phyloP scores from a whole-genome alignment of 2,888 invertebrate genomes.

The Gasteruption jaculator region DNA sequence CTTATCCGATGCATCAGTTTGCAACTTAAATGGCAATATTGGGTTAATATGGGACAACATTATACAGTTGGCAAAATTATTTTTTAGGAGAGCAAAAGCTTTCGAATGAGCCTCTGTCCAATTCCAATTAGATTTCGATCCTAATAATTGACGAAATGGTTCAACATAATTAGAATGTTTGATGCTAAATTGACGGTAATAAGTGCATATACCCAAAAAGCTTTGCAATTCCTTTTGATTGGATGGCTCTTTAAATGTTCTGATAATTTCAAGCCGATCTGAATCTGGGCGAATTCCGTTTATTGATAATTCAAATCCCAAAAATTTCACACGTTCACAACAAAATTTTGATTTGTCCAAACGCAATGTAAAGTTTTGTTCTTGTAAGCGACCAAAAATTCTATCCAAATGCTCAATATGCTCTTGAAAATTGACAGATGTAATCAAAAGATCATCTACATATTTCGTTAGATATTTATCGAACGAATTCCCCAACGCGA shows the following conservation, averaged over 20 bases:
- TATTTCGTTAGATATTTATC: slow-evolving; percentile 1
- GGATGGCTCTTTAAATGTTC: slow-evolving; percentile 26
- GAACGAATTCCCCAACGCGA: slow-evolving; percentile 7
- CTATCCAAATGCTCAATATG: too few species aligned
- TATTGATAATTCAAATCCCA: slow-evolving; percentile 19
- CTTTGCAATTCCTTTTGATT: slow-evolving; percentile 29
- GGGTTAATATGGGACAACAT: slow-evolving; percentile 10
- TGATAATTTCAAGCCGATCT: slow-evolving; percentile 25
- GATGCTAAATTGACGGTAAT: slow-evolving; percentile 20
- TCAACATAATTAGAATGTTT: slow-evolving; percentile 11
- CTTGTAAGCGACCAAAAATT: slow-evolving; percentile 5
- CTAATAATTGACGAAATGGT: slow-evolving; percentile 15
- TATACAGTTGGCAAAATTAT: slow-evolving; percentile 6
- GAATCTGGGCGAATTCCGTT: slow-evolving; percentile 14
- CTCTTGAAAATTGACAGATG: too few species aligned
- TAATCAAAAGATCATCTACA: slow-evolving; percentile 11
- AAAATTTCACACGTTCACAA: slow-evolving; percentile 20
- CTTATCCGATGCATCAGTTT: slow-evolving; percentile 13
- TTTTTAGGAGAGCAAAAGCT: slow-evolving; percentile 13
- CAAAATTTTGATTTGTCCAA: slow-evolving; percentile 30
- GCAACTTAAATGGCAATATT: slow-evolving; percentile 12
- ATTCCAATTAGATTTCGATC: slow-evolving; percentile 4
- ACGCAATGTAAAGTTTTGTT: slow-evolving; percentile 17
- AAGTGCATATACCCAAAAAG: slow-evolving; percentile 26
- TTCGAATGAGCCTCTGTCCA: slow-evolving; percentile 7